A percentile compares a stretch with the other conserved stretches of the same genome.
These are phyloP conservation scores for Hypercompe scribonia DNA, from an alignment of 2,888 invertebrate species.

Conservation along the genomic window DNA sequence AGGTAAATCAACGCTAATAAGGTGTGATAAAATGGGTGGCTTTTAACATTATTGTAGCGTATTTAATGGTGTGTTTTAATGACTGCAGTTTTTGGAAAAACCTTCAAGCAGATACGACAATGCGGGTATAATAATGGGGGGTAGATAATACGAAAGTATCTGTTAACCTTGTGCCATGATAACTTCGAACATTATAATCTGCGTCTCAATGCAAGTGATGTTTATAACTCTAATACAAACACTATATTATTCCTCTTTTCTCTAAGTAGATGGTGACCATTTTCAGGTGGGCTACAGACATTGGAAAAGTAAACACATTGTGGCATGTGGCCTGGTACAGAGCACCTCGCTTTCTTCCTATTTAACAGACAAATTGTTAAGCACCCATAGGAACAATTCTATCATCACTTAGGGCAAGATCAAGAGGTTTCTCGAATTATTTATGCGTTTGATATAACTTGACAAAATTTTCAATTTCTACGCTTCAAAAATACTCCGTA, in stretches of 20 bases:
- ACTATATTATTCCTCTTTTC: too few species aligned
- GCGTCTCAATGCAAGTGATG: too few species aligned
- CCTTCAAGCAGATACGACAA: not conserved
- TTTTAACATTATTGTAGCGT: not conserved
- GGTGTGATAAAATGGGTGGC: not conserved
- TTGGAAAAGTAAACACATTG: not conserved
- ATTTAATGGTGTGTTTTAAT: not conserved
- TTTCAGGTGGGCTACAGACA: not conserved
- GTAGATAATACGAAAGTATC: not conserved
- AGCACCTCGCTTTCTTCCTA: too few species aligned
- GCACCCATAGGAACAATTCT: not conserved
- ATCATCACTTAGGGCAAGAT: not conserved
- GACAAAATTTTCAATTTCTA: not conserved
- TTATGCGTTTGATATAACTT: not conserved
- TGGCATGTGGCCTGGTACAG: not conserved
- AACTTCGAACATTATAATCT: too few species aligned
- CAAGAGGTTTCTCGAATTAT: not conserved
- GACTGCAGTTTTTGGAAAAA: not conserved
- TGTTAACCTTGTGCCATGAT: not conserved
- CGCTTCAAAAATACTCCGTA: not conserved
- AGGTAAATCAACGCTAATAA: not conserved
- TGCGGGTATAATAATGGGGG: constrained; percentile 1
- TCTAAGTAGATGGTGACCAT: too few species aligned
- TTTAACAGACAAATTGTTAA: too few species aligned
- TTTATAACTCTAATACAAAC: too few species aligned